phyloP scores from a whole-genome alignment of 2,888 invertebrate genomes.

The Ferdinandea cuprea region DNA sequence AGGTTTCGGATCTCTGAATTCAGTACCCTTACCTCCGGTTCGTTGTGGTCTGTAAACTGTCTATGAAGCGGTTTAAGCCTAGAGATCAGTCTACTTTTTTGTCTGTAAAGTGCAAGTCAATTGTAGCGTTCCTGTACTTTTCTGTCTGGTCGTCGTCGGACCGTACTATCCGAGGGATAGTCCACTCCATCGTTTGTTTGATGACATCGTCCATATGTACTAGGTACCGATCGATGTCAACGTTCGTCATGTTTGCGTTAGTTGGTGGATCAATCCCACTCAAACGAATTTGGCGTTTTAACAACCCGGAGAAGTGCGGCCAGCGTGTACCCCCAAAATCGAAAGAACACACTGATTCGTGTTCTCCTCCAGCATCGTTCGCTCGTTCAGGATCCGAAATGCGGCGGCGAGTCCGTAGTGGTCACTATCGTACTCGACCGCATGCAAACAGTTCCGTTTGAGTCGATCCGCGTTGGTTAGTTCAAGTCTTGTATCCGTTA shows the following conservation, averaged over 20 bases:
- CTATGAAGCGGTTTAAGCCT: not conserved
- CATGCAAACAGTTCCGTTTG: not conserved
- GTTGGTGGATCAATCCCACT: not conserved
- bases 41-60: not conserved
- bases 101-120: not conserved
- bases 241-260: constrained; percentile 6
- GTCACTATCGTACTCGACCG: constrained; percentile 10
- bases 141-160: not conserved
- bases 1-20: not conserved
- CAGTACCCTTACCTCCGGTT: not conserved
- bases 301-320: not conserved
- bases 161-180: not conserved
- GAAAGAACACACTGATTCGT: not conserved
- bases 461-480: not conserved
- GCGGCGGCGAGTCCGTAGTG: not conserved
- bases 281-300: not conserved
- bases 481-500: constrained; percentile 4
- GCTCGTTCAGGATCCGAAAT: not conserved
- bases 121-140: not conserved
- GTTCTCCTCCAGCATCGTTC: not conserved
- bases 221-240: constrained; percentile 6
- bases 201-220: not conserved
- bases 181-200: constrained; percentile 6
- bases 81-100: constrained; percentile 5
- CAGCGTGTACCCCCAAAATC: not conserved